phyloP scores from a whole-genome alignment of 2,888 invertebrate species.

The Orthonevra nobilis region DNA sequence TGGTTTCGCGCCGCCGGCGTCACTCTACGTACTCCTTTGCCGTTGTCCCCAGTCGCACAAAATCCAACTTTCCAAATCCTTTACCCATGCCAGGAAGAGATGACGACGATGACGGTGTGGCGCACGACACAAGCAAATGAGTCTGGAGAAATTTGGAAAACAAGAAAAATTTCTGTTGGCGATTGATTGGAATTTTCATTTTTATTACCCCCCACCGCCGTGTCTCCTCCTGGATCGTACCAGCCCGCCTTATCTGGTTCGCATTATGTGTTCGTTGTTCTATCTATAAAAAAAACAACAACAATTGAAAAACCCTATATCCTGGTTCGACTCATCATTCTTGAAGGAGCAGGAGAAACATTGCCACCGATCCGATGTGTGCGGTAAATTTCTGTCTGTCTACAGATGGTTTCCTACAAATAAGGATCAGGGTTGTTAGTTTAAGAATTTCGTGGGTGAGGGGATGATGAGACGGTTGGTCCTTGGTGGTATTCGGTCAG shows the following conservation, averaged over 20 bases:
- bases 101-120: neutral
- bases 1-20: conserved; percentile 63
- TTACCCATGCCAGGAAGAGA: conserved; percentile 19
- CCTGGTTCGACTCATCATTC: conserved; percentile 43
- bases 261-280: conserved; percentile 48
- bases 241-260: neutral
- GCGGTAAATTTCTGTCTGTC: conserved; percentile 69
- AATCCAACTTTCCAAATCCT: conserved; percentile 38
- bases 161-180: conserved; percentile 70
- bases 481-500: conserved; percentile 48
- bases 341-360: conserved; percentile 30
- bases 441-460: conserved; percentile 57
- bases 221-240: neutral
- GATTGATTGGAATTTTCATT: conserved; percentile 71
- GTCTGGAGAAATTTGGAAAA: conserved; percentile 60
- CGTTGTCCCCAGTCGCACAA: neutral
- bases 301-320: conserved; percentile 65
- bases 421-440: conserved; percentile 66
- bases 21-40: conserved; percentile 12
- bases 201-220: conserved; percentile 38
- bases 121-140: conserved; percentile 45
- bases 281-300: too few relatives aligned
- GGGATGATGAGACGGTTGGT: conserved; percentile 14
- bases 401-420: conserved; percentile 63
- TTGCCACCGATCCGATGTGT: conserved; percentile 6